Base-by-base conservation (phyloP, 64 coral and sea anemone genomes). In the Montipora efflorescens region DNA sequence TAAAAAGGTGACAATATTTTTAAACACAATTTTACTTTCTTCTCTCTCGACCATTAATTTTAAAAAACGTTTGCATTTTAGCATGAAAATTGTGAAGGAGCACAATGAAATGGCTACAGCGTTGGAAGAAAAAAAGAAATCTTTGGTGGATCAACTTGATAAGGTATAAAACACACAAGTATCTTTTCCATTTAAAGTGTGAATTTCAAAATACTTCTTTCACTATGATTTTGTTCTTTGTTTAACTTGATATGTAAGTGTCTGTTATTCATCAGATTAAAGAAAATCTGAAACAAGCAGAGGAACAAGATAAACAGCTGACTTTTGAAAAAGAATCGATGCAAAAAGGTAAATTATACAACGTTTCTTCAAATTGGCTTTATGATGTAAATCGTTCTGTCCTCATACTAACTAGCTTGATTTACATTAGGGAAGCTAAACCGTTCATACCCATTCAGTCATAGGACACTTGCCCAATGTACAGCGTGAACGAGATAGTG, bases 61-160 rank as follows among this genome's bases (percentile, higher is more conserved):
- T 36, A 36, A 36, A 36, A 36, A 36, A 36, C 36, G 0, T 2
- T 36, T 36, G 36, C 36, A 36, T 36, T 57, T 57, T 11, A 57
- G 53, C 53, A 98, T 98, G 97, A 98, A 95, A 75, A 93, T 79
- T 89, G 94, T 98, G n/a, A 98, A 95, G 75, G 82, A 87, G 14
- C 91, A 98, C 61, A 88, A 93, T 71, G 97, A 95, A 48, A 81
- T 98, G 84, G 20, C 88, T 61, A 50, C 80, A 59, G 79, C 79
- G 1, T 74, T 98, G 49, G 92, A 78, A 10, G 79, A 36, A 12
- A 87, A 52, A 59, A 91, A 95, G 77, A 45, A 47, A 8, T 66
- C 70, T 19, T 70, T 95, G 22, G 64, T 87, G 55, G 22, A 58
- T n/a, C 59, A 97, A 89, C 85, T 94, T 13, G 48, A 83, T 8